phyloP scores from a whole-genome alignment of 1,140 invertebrate species.

The Lethrus apterus region DNA sequence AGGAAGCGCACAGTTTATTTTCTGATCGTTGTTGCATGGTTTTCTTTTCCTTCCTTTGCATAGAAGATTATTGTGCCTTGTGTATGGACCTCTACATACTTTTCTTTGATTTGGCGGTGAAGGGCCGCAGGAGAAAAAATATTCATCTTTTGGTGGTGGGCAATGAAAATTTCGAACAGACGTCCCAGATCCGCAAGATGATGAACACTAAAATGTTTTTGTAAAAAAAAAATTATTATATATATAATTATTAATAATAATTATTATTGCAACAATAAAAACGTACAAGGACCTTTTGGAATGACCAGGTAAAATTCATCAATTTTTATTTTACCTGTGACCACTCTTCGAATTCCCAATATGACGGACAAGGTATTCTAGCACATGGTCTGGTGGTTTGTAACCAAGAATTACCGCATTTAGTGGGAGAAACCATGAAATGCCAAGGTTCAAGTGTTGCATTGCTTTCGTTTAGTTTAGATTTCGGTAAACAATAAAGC shows the following conservation, averaged over 20 bases:
- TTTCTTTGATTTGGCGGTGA: constrained; percentile 39
- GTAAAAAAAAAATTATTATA: constrained; percentile 17
- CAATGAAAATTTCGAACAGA: constrained; percentile 60
- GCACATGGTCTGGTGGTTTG: constrained; percentile 50
- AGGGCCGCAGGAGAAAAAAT: constrained; percentile 46
- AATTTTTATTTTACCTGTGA: constrained; percentile 56
- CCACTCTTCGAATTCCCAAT: constrained; percentile 62
- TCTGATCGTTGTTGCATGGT: constrained; percentile 41
- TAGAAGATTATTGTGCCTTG: constrained; percentile 19
- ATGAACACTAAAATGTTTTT: constrained; percentile 59
- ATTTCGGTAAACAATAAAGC: constrained; percentile 53
- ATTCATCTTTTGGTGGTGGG: constrained; percentile 44
- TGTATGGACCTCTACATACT: constrained; percentile 32
- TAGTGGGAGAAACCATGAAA: constrained; percentile 47
- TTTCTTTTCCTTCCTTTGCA: constrained; percentile 27
- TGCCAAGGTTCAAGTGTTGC: constrained; percentile 42
- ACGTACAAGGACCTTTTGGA: background rate
- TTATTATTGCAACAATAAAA: background rate
- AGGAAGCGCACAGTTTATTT: constrained; percentile 44
- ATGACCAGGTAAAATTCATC: background rate
- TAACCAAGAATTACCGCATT: constrained; percentile 45
- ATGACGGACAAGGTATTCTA: constrained; percentile 51
- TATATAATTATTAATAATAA: constrained; percentile 5
- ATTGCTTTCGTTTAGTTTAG: constrained; percentile 25
- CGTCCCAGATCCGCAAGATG: constrained; percentile 63